Base-by-base conservation (phyloP, 2,797 vertebrate species). In the Pogonophryne albipinna region DNA sequence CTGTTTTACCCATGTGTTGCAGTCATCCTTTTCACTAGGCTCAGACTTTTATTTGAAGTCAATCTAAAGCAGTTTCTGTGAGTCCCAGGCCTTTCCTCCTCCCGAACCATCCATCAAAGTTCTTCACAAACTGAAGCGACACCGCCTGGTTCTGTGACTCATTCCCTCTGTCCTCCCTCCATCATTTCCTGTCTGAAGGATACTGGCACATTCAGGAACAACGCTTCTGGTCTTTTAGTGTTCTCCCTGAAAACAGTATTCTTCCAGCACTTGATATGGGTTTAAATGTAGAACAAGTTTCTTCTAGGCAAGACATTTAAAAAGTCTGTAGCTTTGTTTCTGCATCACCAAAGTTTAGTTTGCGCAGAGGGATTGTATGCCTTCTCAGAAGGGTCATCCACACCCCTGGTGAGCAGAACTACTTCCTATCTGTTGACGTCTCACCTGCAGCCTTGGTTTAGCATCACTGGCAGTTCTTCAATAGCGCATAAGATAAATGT, bases 101-200 rank as follows among this genome's bases (percentile, higher is more conserved):
- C 31, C 14, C 52, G 10, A 20, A 13, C 17, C 15, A 38, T 27
- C 50, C 41, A 20, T 20, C 27, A 41, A 7, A 46, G 27, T 50
- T 57, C 45, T 17, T 31, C 41, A n/a, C 9, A 10, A 57, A 34
- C 19, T 15, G 13, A 55, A 62, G 47, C 38, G 47, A 19, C 6
- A 3, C 10, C 46, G 0, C 67, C 58, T 46, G 45, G 47, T 65
- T 64, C 38, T 10, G 23, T 64, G 53, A 65, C 41, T 66, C 53
- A 41, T 56, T 64, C 46, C 38, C n/a, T 41, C 49, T 62, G 63
- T 61, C 38, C 56, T 60, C 23, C 34, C 20, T 52, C 17, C 47
- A 17, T 46, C 63, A 34, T 44, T 19, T 62, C 34, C 57, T 41
- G 16, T 47, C 16, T 23, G 13, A 47, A 23, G 14, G 19, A 52